Conservation (phyloP, 2,797 vertebrate genomes). For the Intellagama lesueurii region DNA sequence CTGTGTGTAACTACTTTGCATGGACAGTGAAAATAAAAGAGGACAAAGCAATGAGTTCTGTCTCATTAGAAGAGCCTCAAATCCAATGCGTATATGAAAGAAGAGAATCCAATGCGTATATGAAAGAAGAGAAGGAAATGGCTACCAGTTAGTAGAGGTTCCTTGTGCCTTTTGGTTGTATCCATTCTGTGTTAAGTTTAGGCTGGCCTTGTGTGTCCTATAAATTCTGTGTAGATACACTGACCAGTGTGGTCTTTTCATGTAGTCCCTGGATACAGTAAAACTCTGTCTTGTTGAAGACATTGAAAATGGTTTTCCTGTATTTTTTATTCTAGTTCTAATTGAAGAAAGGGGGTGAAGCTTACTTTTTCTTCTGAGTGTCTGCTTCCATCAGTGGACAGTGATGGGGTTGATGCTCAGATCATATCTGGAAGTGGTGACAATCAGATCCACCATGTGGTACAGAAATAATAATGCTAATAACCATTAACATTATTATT, state of each 20-base stretch:
- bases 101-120: neutral
- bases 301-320: neutral
- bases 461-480: neutral
- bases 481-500: too few species aligned
- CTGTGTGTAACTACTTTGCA: fast-evolving
- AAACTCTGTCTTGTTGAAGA: neutral
- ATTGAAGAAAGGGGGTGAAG: neutral
- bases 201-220: neutral
- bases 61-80: neutral
- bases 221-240: neutral
- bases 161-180: neutral
- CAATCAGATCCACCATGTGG: neutral
- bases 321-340: neutral
- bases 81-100: neutral
- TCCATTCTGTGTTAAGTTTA: fast-evolving
- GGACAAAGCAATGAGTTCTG: neutral
- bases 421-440: neutral
- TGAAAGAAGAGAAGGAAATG: neutral
- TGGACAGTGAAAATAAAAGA: neutral
- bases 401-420: too few species aligned
- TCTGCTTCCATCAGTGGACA: neutral
- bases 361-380: neutral
- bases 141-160: neutral
- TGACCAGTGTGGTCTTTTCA: neutral
- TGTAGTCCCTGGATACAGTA: neutral